Evolutionary conservation across 2,888 invertebrate genomes (phyloP).

Genomic region (Microplitis deprimator): DNA sequence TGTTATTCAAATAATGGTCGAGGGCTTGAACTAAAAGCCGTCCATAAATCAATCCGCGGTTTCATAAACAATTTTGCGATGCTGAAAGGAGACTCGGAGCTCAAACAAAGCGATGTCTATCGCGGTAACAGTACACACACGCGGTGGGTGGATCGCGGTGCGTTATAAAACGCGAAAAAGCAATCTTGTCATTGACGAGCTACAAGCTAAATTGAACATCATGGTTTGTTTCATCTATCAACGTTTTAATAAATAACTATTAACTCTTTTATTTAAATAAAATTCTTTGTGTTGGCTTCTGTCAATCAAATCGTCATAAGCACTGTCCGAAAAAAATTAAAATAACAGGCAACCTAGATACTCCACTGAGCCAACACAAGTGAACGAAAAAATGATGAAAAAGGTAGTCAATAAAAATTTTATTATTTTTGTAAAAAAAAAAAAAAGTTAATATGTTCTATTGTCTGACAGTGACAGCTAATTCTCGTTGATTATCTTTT

Average conservation of each 20-base stretch:
- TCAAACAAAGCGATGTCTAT: no score
- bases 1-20: not conserved
- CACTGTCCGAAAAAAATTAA: not conserved
- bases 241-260: not conserved
- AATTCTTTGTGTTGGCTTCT: slow-evolving; percentile 6
- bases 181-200: slow-evolving; percentile 22
- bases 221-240: not conserved
- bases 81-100: no score
- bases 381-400: not conserved
- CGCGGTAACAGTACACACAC: no score
- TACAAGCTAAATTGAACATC: not conserved
- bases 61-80: not conserved
- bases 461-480: slow-evolving; percentile 15
- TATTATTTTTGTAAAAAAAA: not conserved
- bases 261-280: not conserved
- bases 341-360: not conserved
- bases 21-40: not conserved
- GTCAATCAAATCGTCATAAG: slow-evolving; percentile 15
- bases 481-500: slow-evolving; percentile 51
- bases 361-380: not conserved
- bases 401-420: not conserved
- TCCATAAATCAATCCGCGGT: not conserved
- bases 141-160: no score
- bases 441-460: slow-evolving; percentile 7
- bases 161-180: slow-evolving; percentile 11